Evolutionary conservation across 2,888 invertebrate genomes (phyloP).

Genomic region (Megamerina dolium): DNA sequence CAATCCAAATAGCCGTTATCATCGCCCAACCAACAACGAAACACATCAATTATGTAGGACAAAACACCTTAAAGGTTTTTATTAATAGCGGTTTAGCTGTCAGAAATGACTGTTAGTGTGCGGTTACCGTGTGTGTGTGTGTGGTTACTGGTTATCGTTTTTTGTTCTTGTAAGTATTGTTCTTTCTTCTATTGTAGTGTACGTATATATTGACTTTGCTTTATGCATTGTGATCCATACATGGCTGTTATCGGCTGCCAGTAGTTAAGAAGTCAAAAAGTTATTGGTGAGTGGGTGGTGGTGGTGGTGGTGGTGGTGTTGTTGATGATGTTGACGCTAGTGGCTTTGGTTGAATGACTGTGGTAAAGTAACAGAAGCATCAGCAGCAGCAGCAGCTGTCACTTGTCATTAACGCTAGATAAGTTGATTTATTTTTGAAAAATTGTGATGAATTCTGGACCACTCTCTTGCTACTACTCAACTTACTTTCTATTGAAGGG

Average conservation of each 20-base stretch:
- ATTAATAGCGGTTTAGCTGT: constrained; percentile 14
- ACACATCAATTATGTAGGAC: constrained; percentile 11
- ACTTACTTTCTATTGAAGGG: too few species aligned
- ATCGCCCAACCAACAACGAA: too few species aligned
- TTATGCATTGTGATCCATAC: too few species aligned
- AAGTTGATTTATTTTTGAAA: constrained; percentile 11
- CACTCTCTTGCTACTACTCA: too few species aligned
- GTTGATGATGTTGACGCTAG: not conserved
- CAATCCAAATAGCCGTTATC: too few species aligned
- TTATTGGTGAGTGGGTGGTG: too few species aligned
- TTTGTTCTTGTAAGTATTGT: too few species aligned
- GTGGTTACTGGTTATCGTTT: too few species aligned
- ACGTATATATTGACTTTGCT: not conserved
- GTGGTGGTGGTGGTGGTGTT: not conserved
- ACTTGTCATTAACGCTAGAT: constrained; percentile 11
- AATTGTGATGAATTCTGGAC: not conserved
- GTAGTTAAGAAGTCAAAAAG: too few species aligned
- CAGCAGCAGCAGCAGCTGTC: constrained; percentile 8
- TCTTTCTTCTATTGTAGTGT: not conserved
- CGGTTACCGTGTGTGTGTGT: too few species aligned
- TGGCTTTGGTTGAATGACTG: not conserved
- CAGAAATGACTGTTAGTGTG: constrained; percentile 2
- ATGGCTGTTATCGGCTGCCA: too few species aligned
- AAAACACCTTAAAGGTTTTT: constrained; percentile 12
- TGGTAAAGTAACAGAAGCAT: not conserved